phyloP scores from a whole-genome alignment of 2,888 invertebrate species.

The Gisinianus flammeolus region DNA sequence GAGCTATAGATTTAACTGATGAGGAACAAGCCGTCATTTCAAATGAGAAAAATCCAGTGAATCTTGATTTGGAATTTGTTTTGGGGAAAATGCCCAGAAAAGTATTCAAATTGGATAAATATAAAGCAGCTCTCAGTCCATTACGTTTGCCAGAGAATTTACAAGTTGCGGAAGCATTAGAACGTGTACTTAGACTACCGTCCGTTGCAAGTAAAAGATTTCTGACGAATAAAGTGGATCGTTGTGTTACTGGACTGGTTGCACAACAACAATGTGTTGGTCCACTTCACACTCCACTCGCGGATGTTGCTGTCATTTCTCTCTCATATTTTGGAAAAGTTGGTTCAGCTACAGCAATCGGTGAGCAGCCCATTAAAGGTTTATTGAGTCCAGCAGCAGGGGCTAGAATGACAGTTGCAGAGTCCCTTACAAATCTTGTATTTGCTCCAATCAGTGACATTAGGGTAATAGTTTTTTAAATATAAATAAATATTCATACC shows the following conservation, averaged over 20 bases:
- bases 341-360: constrained; percentile 93
- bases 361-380: constrained; percentile 96
- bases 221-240: constrained; percentile 92
- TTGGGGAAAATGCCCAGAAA: constrained; percentile 86
- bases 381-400: constrained; percentile 82
- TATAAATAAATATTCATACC: background rate
- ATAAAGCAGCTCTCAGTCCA: constrained; percentile 64
- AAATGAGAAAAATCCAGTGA: constrained; percentile 74
- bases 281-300: constrained; percentile 92
- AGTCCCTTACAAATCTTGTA: constrained; percentile 90
- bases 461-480: constrained; percentile 62
- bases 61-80: constrained; percentile 86
- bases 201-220: constrained; percentile 94
- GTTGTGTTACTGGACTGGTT: constrained; percentile 92
- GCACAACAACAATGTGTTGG: constrained; percentile 99
- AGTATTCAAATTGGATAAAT: constrained; percentile 70
- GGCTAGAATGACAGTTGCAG: constrained; percentile 92
- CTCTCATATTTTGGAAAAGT: constrained; percentile 80
- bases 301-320: constrained; percentile 90
- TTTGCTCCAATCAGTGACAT: constrained; percentile 69
- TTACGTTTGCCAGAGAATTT: constrained; percentile 67
- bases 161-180: constrained; percentile 72
- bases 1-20: constrained; percentile 45
- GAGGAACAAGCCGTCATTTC: constrained; percentile 54
- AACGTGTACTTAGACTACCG: constrained; percentile 83